Evolutionary conservation across 2,797 vertebrate species (phyloP), one percentile per base, ranked within the genome.

Genomic region (Garrulus glandarius): DNA sequence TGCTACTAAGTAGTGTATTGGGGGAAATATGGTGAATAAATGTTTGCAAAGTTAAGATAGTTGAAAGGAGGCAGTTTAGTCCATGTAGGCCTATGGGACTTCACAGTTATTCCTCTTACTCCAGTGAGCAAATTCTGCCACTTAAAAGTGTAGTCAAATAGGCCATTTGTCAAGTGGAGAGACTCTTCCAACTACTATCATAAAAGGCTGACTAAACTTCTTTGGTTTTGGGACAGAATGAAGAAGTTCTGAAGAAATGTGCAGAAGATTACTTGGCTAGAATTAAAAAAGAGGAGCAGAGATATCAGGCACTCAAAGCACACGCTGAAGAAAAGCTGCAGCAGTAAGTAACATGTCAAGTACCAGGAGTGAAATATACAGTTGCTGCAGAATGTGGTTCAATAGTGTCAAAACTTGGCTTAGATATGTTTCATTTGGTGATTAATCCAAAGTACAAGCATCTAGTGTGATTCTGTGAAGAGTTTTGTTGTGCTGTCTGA

Each of bases 271-370:
- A 98, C 79, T 89, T 99, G 65, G 96, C 72, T 12, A 97, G 98
- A 78, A 97, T 99, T 63, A 99, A 98, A 81, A 99, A 98, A 88
- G 99, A 99, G 57, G 98, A 98, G 92, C 99, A 98, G 96, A 98
- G 99, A 21, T 99, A 99, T 47, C 98, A 98, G 94, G 98, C 98
- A 1, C 98, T 99, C 6, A 99, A 99, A 97, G 98, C 98, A 37
- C 99, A 99, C 1, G 99, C 99, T 0, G 99, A 99, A 92, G 99
- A 99, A 93, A 99, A 99, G 87, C 98, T 99, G 19, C 60, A 69
- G 39, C 97, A 95, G 99, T 99, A 98, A 98, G 98, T 95, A n/a
- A 9, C 0, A 2, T 9, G 14, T 37, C 34, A 37, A 21, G 23
- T 53, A 34, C 19, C 32, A 11, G 24, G 37, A 82, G 18, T 39